A percentile compares a stretch with the other conserved stretches of the same genome.
Conservation (phyloP, 35 echinoderm and acorn worm genomes). For the Hemicentrotus pulcherrimus region DNA sequence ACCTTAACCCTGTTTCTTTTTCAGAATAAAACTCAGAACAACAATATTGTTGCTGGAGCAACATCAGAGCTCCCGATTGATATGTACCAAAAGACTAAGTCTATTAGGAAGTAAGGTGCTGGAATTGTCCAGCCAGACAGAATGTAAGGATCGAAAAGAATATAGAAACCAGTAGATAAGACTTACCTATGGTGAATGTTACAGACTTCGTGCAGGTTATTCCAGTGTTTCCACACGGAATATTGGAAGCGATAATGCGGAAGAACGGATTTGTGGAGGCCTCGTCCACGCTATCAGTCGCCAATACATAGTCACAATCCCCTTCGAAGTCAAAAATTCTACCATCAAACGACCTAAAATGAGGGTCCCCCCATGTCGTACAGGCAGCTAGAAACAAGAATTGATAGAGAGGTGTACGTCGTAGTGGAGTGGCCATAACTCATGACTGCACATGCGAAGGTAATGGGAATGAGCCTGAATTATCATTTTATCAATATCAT, state of each 20-base stretch:
- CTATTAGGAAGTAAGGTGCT: too few species aligned
- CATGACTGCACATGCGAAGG: too few species aligned
- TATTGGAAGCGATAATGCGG: slow-evolving; percentile 64
- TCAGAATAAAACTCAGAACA: too few species aligned
- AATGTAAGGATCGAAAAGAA: too few species aligned
- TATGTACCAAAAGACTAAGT: too few species aligned
- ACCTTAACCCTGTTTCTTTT: too few species aligned
- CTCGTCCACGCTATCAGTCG: slow-evolving; percentile 30
- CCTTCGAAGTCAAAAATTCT: slow-evolving; percentile 20
- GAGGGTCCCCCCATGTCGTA: slow-evolving; percentile 51
- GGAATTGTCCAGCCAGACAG: too few species aligned
- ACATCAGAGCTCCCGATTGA: too few species aligned
- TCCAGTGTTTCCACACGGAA: slow-evolving; percentile 78
- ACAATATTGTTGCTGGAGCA: too few species aligned
- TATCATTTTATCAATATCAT: too few species aligned
- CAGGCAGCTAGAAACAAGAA: background rate
- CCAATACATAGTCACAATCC: slow-evolving; percentile 45
- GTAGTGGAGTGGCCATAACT: too few species aligned
- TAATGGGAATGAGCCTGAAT: too few species aligned
- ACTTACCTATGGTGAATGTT: slow-evolving; percentile 74
- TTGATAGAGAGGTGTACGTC: background rate
- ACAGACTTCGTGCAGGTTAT: slow-evolving; percentile 90
- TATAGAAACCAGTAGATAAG: background rate
- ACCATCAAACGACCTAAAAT: slow-evolving; percentile 43
- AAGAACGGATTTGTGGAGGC: slow-evolving; percentile 31